Evolutionary conservation across 2,888 invertebrate species (phyloP), one percentile per base, ranked within the genome.

Genomic region (Therioaphis trifolii): DNA sequence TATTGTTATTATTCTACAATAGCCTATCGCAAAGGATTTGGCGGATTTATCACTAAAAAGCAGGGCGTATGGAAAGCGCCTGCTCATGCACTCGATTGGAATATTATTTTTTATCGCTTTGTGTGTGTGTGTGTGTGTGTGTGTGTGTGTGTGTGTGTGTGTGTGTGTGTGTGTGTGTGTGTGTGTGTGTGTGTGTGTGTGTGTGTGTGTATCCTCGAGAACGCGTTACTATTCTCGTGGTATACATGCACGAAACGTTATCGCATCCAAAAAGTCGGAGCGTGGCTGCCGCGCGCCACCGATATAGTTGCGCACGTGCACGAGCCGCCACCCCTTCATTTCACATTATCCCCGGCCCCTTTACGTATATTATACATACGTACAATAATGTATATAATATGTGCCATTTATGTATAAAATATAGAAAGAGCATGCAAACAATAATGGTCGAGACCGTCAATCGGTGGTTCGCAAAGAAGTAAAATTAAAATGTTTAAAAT

Each of bases 61-160:
- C 77, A 77, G 49, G 40, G 18, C 40, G 21, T 46, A n/a, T 35
- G 35, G 27, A 35, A 15, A 12, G 7, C n/a, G 78, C 71, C 80
- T 82, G 80, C 80, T 24, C 35, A 27, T 14, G 80, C 80, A 82
- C 72, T 82, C 72, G 61, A 82, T 61, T 29, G 61, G 63, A 74
- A 72, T 72, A 82, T 82, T 79, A 79, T 75, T 9, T 52, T 52
- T 24, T 52, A 68, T 14, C 2, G 12, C 55, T 78, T 66, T 72
- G 29, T 29, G 46, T 46, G 27, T 46, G 14, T 35, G 29, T 76
- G 52, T 68, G 3, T 35, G 35, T 35, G n/a, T 49, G 4, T 49
- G 12, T 15, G 4, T 15, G 18, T 49, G 2, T 3, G 4, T 18
- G 49, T 12, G 7, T 7, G 35, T 35, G 7, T 7, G 35, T 35